Evolutionary conservation across 2,888 invertebrate genomes (phyloP).

Genomic region (Drosophila dives): DNA sequence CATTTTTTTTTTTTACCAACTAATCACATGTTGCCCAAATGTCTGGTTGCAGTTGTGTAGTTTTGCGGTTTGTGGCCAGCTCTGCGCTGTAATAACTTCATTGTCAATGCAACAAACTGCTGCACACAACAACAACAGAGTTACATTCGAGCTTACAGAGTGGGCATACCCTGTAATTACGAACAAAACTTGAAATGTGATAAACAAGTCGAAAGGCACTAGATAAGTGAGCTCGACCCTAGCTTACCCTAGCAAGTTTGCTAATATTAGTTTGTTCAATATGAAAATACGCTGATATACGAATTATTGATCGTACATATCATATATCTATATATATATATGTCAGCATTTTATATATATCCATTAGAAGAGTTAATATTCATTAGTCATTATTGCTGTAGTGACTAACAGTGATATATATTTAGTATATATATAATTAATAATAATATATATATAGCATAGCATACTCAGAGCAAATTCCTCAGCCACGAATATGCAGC

Average conservation of each 20-base stretch:
- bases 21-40: constrained; percentile 63
- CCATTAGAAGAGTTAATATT: too few species aligned
- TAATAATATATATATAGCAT: too few species aligned
- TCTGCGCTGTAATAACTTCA: constrained; percentile 79
- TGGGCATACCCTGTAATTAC: constrained; percentile 22
- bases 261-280: neutral
- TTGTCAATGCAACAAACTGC: constrained; percentile 73
- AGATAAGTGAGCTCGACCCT: neutral
- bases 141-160: constrained; percentile 9
- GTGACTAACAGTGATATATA: too few species aligned
- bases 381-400: too few species aligned
- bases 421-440: too few species aligned
- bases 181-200: neutral
- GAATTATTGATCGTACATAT: too few species aligned
- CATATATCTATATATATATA: too few species aligned
- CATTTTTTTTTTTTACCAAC: constrained; percentile 22
- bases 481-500: neutral
- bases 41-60: constrained; percentile 34
- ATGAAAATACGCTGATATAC: neutral
- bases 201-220: neutral
- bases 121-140: constrained; percentile 43
- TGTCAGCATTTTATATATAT: too few species aligned
- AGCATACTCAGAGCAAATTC: neutral
- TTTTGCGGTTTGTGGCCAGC: constrained; percentile 57
- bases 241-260: neutral